Evolutionary conservation across 2,888 invertebrate genomes (phyloP), one percentile per base, ranked within the genome.

Genomic region (Agrochola macilenta): DNA sequence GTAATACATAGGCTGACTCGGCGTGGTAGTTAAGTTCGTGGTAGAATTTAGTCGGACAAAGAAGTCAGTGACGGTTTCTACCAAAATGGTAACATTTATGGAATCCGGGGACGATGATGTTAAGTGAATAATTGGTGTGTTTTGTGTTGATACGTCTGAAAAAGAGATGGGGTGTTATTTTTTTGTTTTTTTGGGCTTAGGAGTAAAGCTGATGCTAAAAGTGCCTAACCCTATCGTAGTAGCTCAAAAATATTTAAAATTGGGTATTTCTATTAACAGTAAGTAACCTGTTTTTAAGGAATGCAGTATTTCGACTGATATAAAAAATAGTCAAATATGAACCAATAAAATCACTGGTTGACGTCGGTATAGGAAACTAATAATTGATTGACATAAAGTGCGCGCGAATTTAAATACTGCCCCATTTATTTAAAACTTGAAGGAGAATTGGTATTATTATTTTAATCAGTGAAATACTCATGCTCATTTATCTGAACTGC

Each of bases 81-180:
- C 97, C 0, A 90, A 90, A n/a, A 98, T 94, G 0, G 95, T 95
- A 70, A 98, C 97, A n/a, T 93, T 92, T 35, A 98, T 96, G 17
- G 97, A 96, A 0, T 91, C 92, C 0, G 94, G 93, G 12, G 97
- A 97, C 1, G 98, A 97, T 0, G 98, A 98, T 0, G 98, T 98
- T n/a, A 98, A 93, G 70, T 97, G 98, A 1, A 98, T 97, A 23
- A 98, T 97, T 57, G 97, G 97, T 2, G 97, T 97, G 88, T 97
- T 96, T 65, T 95, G 89, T 1, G 93, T 87, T 3, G 95, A 90
- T 9, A 95, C 85, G 64, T 96, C 97, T 96, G 93, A 1, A 93
- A 94, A 65, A 74, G 73, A 81, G 49, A 46, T 46, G 49, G 35
- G 11, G 0, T 74, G 52, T 81, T 82, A 72, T 20, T 60, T 66